phyloP scores from a whole-genome alignment of 2,888 invertebrate genomes.

The Harpalus rufipes region DNA sequence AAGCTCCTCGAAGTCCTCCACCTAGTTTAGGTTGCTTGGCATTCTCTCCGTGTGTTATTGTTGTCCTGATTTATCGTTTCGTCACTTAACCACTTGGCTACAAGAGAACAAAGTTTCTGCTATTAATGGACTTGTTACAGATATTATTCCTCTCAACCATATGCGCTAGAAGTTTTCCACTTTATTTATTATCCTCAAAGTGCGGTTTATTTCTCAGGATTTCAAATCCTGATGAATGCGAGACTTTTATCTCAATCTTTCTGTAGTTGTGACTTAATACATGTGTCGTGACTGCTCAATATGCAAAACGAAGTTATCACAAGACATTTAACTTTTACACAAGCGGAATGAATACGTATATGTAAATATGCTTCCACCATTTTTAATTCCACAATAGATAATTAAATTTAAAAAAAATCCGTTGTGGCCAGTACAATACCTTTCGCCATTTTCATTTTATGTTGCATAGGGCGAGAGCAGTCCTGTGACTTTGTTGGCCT shows the following conservation, averaged over 20 bases:
- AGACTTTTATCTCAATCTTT: neutral
- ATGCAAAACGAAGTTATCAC: neutral
- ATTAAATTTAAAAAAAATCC: no score
- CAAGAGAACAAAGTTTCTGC: neutral
- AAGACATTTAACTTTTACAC: neutral
- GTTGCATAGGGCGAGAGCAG: no score
- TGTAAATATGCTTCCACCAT: neutral
- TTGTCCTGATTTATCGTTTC: constrained; percentile 1
- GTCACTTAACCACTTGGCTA: constrained; percentile 1
- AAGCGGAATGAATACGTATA: neutral
- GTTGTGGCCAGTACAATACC: no score
- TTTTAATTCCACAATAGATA: neutral
- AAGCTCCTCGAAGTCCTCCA: neutral
- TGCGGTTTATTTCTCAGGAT: neutral
- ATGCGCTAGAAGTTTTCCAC: neutral
- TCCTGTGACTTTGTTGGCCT: no score
- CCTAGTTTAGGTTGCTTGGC: neutral
- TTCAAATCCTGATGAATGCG: neutral
- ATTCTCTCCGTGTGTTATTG: neutral
- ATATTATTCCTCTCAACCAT: neutral
- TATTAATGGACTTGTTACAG: neutral
- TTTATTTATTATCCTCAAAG: neutral
- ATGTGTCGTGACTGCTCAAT: neutral
- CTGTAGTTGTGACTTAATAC: neutral
- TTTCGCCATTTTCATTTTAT: no score